Evolutionary conservation across 2,888 invertebrate species (phyloP), one percentile per base, ranked within the genome.

Genomic region (Arctia plantaginis): DNA sequence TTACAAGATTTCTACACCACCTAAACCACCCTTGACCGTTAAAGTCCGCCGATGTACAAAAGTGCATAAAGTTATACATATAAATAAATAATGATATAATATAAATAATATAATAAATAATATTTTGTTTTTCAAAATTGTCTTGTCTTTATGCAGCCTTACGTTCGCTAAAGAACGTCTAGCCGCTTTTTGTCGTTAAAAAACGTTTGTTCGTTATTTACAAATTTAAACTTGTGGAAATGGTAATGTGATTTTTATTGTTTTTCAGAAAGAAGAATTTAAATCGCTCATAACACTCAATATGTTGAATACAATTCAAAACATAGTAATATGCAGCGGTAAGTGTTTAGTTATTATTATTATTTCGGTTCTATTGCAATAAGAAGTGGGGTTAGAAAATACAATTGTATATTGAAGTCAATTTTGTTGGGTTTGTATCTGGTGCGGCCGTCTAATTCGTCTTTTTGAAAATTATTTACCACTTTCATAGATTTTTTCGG

Each of bases 301-400:
- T 88, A 96, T 99, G 85, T 95, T 99, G 73, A 99, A 99, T 90
- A 98, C 98, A 0, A 91, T 98, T 23, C 99, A 99, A 95, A 99
- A 99, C 90, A 89, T 98, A 6, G 97, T 99, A 65, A 98, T 99
- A 70, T 98, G 98, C 85, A 91, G 96, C 73, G 96, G 96, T 96
- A 87, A 90, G 93, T 90, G 39, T n/a, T 68, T 66, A 30, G 23
- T 39, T 39, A 66, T 23, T 66, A 13, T 35, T 66, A 35, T 66
- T 66, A 39, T 33, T 33, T 33, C 1, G 44, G 51, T 62, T 15
- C 12, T 64, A 30, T 7, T 30, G 13, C 27, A 13, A 64, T 18
- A 1, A 27, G 39, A 10, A 3, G n/a, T 62, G n/a, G n/a, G 62
- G 62, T 39, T 39, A 7, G 39, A n/a, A n/a, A 39, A 39, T 39